A percentile compares a stretch with the other conserved stretches of the same genome.
These are phyloP conservation scores for Micronycteris hirsuta DNA, from an alignment of 2,113 vertebrate species.

Conservation along the genomic window DNA sequence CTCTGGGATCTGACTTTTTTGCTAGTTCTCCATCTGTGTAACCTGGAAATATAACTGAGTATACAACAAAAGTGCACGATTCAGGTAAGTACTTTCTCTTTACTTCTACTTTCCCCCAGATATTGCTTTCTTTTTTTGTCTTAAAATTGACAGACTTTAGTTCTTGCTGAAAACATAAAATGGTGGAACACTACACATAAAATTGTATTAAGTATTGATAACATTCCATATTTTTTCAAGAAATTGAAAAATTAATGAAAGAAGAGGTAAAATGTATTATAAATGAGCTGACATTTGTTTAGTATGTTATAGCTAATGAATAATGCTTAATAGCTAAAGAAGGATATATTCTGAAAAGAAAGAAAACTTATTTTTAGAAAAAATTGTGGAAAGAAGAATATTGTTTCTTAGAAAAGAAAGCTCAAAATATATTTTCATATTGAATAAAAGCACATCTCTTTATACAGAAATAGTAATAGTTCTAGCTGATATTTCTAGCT, in stretches of 20 bases:
- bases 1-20: slow-evolving; percentile 6
- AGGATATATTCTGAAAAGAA: not conserved
- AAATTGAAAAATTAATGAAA: not conserved
- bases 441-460: not conserved
- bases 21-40: slow-evolving; percentile 1
- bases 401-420: slow-evolving; percentile 9
- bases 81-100: slow-evolving; percentile 1
- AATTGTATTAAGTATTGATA: slow-evolving; percentile 1
- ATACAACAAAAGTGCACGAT: slow-evolving; percentile 36
- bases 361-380: not conserved
- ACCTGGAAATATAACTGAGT: slow-evolving; percentile 59
- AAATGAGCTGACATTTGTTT: not conserved
- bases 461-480: not conserved
- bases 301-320: not conserved
- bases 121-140: not conserved
- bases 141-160: slow-evolving; percentile 27
- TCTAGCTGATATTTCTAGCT: not conserved
- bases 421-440: not conserved
- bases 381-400: not conserved
- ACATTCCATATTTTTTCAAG: not conserved
- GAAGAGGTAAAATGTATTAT: not conserved
- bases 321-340: not conserved
- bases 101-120: not conserved
- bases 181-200: not conserved
- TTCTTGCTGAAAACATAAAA: slow-evolving; percentile 29